phyloP scores from a whole-genome alignment of 2,888 invertebrate species.

The Anoncus sp. region DNA sequence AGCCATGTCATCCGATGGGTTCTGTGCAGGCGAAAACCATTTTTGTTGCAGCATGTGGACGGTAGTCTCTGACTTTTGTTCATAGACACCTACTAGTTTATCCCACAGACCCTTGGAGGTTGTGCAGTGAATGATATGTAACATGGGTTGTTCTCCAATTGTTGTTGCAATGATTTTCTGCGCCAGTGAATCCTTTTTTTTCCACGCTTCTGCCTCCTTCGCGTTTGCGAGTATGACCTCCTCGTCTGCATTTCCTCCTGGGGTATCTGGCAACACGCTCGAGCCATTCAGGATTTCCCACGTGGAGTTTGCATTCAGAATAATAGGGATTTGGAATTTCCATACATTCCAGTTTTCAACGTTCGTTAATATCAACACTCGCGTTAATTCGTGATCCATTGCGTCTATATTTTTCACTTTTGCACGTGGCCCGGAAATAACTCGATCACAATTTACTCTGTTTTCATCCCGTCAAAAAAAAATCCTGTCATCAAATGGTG shows the following conservation, averaged over 20 bases:
- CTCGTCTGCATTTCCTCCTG: too few relatives aligned
- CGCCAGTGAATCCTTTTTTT: conserved; percentile 63
- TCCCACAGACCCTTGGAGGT: conserved; percentile 73
- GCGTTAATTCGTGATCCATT: conserved; percentile 42
- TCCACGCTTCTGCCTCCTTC: conserved; percentile 62
- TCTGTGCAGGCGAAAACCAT: conserved; percentile 53
- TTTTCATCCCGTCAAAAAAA: neutral
- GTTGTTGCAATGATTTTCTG: conserved; percentile 69
- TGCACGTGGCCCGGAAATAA: conserved; percentile 34
- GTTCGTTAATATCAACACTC: conserved; percentile 52
- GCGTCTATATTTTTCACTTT: conserved; percentile 28
- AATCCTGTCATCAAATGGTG: neutral
- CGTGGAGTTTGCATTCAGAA: conserved; percentile 42
- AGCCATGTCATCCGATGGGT: conserved; percentile 63
- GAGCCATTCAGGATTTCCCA: conserved; percentile 9
- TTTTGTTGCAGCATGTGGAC: conserved; percentile 60
- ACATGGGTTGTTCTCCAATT: conserved; percentile 60
- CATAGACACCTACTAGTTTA: too few relatives aligned
- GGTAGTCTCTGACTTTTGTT: conserved; percentile 69
- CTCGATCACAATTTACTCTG: neutral
- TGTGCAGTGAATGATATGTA: conserved; percentile 70
- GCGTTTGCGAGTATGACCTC: too few relatives aligned
- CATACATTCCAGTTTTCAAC: conserved; percentile 61
- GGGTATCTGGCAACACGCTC: neutral
- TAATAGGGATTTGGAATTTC: conserved; percentile 59